Evolutionary conservation across 2,888 invertebrate genomes (phyloP), one percentile per base, ranked within the genome.

Genomic region (Trimorus sp.): DNA sequence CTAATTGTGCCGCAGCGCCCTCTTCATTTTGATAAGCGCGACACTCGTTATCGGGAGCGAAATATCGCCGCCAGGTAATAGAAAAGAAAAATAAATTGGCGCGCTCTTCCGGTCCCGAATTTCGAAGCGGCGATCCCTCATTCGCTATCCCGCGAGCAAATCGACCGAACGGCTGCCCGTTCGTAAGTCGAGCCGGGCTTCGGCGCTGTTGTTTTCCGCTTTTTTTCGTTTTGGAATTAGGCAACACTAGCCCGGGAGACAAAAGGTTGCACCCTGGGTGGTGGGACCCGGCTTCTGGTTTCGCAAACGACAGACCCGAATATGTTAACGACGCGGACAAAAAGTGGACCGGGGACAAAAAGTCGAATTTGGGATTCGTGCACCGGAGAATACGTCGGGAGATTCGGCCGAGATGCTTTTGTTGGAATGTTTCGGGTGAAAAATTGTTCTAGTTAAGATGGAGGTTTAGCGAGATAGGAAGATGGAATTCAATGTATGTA

Each of bases 241-340:
- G 58, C 66, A 78, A 78, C 78, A 58, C 78, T 51, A 51, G 70
- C 40, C 51, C 40, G 40, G 59, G 63, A 45, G 59, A 71, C 71
- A 78, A 78, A 71, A 78, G 71, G 56, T 53, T 60, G 60, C 76
- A 69, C 68, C 36, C 54, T 68, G 68, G 60, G 76, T 77, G 77
- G 70, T 60, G 48, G 38, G 38, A 58, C 45, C 37, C 36, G n/a
- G 70, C 70, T 77, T 70, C 63, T 59, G 77, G 70, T 77, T 77
- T 70, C 59, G 36, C 48, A 58, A 36, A 51, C 63, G n/a, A 26
- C 56, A 54, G 7, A 37, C 26, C 49, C 15, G 45, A 45, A 45
- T 12, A n/a, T 45, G 45, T 53, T 15, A 42, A 60, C 49, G 4
- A 56, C 7, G 16, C 12, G 40, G 16, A 60, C 26, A 16, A 62